Percentiles rank a stretch among this genome's conserved stretches.
phyloP scores from a whole-genome alignment of 1,140 invertebrate genomes.

The Eriosoma lanigerum region DNA sequence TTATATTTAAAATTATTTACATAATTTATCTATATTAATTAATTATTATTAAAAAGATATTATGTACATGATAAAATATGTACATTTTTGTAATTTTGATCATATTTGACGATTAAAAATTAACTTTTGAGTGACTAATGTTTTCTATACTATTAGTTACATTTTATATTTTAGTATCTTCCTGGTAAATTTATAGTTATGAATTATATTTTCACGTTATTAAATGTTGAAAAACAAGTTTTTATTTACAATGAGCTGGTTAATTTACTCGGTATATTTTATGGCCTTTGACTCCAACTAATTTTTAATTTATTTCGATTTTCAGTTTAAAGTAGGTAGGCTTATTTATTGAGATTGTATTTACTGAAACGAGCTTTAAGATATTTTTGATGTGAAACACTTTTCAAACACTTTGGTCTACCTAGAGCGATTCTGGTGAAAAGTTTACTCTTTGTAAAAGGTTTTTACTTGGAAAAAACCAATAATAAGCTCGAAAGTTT shows the following conservation, averaged over 20 bases:
- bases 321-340: background rate
- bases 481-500: slow-evolving; percentile 16
- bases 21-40: no score
- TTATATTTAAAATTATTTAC: no score
- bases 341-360: slow-evolving; percentile 4
- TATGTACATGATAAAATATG: no score
- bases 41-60: no score
- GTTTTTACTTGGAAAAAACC: slow-evolving; percentile 9
- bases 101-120: no score
- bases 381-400: background rate
- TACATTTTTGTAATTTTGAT: no score
- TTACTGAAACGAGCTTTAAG: background rate
- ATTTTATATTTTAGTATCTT: no score
- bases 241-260: background rate
- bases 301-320: slow-evolving; percentile 25
- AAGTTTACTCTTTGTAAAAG: slow-evolving; percentile 35
- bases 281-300: background rate
- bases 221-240: background rate
- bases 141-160: no score
- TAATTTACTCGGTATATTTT: background rate
- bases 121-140: no score
- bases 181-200: no score
- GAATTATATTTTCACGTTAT: no score
- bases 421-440: background rate
- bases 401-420: slow-evolving; percentile 24